A percentile compares a stretch with the other conserved stretches of the same genome.
phyloP scores from a whole-genome alignment of 2,888 invertebrate species.

The Synanthedon myopaeformis region DNA sequence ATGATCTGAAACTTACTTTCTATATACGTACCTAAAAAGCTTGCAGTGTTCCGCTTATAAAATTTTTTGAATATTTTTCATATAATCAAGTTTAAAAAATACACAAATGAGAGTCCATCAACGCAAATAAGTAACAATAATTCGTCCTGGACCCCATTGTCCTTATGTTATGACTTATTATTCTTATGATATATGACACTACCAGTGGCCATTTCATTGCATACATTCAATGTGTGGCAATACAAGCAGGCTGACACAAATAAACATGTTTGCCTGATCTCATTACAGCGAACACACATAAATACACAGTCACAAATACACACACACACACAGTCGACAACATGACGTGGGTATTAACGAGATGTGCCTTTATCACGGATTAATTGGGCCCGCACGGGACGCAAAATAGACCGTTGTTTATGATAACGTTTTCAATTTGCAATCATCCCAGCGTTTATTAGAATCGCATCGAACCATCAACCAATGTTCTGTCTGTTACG shows the following conservation, averaged over 20 bases:
- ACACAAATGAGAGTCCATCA: too few species aligned
- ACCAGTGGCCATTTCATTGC: neutral
- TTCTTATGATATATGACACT: too few species aligned
- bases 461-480: neutral
- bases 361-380: slow-evolving; percentile 2
- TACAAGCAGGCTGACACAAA: slow-evolving; percentile 24
- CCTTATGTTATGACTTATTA: neutral
- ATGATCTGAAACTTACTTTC: too few species aligned
- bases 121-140: too few species aligned
- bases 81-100: too few species aligned
- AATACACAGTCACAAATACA: neutral
- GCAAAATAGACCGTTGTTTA: neutral
- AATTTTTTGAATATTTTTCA: too few species aligned
- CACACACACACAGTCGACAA: neutral
- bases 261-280: slow-evolving; percentile 29
- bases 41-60: too few species aligned
- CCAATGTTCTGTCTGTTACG: too few species aligned
- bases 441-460: neutral
- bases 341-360: slow-evolving; percentile 2
- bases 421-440: neutral
- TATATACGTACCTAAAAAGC: too few species aligned
- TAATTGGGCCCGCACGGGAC: slow-evolving; percentile 1
- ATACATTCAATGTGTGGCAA: slow-evolving; percentile 1
- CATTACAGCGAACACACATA: slow-evolving; percentile 9
- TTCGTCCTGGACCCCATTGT: neutral